Percentiles rank a stretch among this genome's conserved stretches.
Conservation (phyloP, 1,140 invertebrate species). For the Pseudomyrmex concolor region DNA sequence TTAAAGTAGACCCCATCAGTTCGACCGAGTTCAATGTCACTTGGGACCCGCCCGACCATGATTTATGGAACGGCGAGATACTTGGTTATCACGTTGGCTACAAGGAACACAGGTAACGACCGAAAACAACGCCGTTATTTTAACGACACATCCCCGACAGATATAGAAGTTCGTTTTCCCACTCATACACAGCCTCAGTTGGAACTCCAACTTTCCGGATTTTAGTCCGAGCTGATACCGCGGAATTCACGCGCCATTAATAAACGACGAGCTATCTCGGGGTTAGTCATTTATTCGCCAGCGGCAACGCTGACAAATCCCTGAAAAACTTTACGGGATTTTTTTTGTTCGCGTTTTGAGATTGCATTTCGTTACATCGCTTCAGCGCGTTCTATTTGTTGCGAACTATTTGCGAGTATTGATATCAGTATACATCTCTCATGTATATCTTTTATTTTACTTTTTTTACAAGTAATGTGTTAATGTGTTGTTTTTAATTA, state of each 20-base stretch:
- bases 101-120: conserved; percentile 86
- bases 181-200: neutral
- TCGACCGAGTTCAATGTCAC: conserved; percentile 95
- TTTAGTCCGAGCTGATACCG: conserved; percentile 57
- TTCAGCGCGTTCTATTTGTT: neutral
- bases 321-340: conserved; percentile 23
- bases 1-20: conserved; percentile 94
- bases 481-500: no score
- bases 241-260: conserved; percentile 41
- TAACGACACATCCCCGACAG: conserved; percentile 55
- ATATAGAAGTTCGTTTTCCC: conserved; percentile 55
- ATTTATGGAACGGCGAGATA: conserved; percentile 96
- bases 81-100: conserved; percentile 97
- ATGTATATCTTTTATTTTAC: neutral
- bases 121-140: conserved; percentile 37
- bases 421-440: neutral
- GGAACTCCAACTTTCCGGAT: conserved; percentile 27
- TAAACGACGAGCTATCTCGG: conserved; percentile 59
- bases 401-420: neutral
- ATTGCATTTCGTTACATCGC: conserved; percentile 1
- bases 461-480: neutral
- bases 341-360: neutral
- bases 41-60: conserved; percentile 95
- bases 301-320: conserved; percentile 53
- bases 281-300: conserved; percentile 51